Percentiles rank a stretch among this genome's conserved stretches.
Conservation (phyloP, 1,140 invertebrate genomes). For the Coelopa frigida region DNA sequence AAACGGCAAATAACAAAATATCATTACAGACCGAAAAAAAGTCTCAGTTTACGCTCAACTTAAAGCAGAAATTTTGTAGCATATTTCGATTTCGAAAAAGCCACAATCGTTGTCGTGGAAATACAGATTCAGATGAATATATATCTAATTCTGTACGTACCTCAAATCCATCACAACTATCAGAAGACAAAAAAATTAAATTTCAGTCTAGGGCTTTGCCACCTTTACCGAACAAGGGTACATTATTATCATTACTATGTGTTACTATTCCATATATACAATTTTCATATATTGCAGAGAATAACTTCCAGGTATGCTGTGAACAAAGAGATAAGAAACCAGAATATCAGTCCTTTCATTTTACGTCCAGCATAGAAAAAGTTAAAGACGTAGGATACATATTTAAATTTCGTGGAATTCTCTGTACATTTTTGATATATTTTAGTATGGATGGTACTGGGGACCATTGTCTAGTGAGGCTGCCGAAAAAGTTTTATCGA, state of each 20-base stretch:
- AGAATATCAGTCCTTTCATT: constrained; percentile 57
- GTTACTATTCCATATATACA: too few species aligned
- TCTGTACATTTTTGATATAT: constrained; percentile 2
- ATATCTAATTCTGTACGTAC: too few species aligned
- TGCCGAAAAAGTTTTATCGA: constrained; percentile 86
- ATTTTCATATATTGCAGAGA: too few species aligned
- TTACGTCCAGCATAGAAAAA: constrained; percentile 86
- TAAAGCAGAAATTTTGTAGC: constrained; percentile 81
- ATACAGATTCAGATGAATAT: constrained; percentile 29
- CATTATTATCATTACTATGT: too few species aligned
- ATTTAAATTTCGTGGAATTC: background rate
- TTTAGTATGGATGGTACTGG: constrained; percentile 97
- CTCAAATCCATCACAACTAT: too few species aligned
- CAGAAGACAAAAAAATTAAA: constrained; percentile 47
- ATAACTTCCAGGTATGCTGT: too few species aligned
- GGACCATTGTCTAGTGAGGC: constrained; percentile 90
- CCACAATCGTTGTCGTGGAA: constrained; percentile 45
- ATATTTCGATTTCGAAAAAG: constrained; percentile 64
- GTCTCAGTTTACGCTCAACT: constrained; percentile 50
- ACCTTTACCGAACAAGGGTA: constrained; percentile 60
- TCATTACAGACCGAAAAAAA: constrained; percentile 41
- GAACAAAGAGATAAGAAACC: constrained; percentile 12
- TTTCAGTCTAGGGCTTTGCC: constrained; percentile 63
- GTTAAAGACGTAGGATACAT: constrained; percentile 56
- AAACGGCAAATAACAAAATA: constrained; percentile 37